Evolutionary conservation across 1,140 invertebrate species (phyloP), one percentile per base, ranked within the genome.

Genomic region (Lycorma delicatula): DNA sequence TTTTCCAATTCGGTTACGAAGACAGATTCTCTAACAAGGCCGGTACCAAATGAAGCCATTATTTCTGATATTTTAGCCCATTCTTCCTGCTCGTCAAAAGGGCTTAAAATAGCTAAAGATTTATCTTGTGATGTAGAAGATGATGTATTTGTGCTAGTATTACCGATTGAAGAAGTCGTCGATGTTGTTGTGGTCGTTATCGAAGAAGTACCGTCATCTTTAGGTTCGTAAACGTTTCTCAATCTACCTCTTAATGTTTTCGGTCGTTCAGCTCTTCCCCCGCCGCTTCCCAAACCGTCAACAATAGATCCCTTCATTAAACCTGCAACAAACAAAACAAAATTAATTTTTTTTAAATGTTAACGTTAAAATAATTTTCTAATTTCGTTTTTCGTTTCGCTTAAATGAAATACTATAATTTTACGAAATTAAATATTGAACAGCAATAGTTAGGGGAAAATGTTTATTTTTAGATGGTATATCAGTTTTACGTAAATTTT

Each of bases 51-150:
- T 1, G 89, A 89, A 18, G 89, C 89, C 83, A 97, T 92, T 58
- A 94, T 94, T 72, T 93, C 91, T 7, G 89, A 89, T 58, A 97
- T 95, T 73, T 93, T 93, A 1, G 89, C 89, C 89, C 92, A 95
- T 72, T 95, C 92, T 74, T 94, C 91, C 68, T 89, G 80, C 67
- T 94, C 90, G 75, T 94, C 91, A 71, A 94, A 91, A 0, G 90
- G 89, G 67, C 88, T 91, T 60, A 93, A 80, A 52, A 88, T 81
- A 13, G 84, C 46, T 22, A 86, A 74, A 4, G 79, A 80, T 65
- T 85, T 84, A 11, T 52, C 55, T 4, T 7, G 13, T 68, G 27
- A 1, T 2, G 48, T 9, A 26, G 48, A 54, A 16, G 53, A 50
- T 7, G 46, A 54, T 3, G 52, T 44, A 29, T 72, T 74, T 25